phyloP scores from a whole-genome alignment of 2,113 vertebrate genomes.

The Melanotaenia duboulayi region DNA sequence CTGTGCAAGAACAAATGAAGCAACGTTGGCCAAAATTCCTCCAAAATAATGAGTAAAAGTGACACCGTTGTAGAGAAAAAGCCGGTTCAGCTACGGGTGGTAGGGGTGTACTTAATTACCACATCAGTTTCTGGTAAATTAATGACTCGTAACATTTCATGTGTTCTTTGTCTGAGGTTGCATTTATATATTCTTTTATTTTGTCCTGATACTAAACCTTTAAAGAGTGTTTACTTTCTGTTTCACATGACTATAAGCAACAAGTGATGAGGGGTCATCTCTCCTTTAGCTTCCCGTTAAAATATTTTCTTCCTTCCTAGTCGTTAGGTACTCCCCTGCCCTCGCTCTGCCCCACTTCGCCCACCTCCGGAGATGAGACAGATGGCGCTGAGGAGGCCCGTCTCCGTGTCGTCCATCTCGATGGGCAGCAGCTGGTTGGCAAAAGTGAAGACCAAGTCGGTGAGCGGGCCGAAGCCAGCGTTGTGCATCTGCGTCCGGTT shows the following conservation, averaged over 20 bases:
- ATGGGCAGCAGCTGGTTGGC: conserved; percentile 98
- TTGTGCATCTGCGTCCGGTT: conserved; percentile 99
- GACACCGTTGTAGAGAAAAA: too few species aligned
- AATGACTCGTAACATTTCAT: background rate
- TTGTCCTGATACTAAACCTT: background rate
- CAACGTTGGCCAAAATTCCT: too few species aligned
- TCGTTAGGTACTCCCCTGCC: too few species aligned
- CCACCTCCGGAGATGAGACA: conserved; percentile 98
- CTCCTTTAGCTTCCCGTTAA: background rate
- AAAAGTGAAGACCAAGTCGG: conserved; percentile 98
- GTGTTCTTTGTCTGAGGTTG: background rate
- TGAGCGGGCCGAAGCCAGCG: conserved; percentile 96
- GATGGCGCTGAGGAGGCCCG: conserved; percentile 98
- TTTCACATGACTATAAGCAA: background rate
- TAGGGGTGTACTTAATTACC: background rate
- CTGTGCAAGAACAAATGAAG: too few species aligned
- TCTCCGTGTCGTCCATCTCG: conserved; percentile 99
- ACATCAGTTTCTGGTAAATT: background rate
- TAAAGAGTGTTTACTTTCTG: background rate
- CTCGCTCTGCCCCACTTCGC: conserved; percentile 9
- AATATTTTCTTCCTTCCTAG: too few species aligned
- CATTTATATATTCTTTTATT: background rate
- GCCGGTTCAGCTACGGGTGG: too few species aligned
- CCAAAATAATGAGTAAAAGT: too few species aligned
- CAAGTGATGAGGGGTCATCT: background rate